Percentiles rank a stretch among this genome's conserved stretches.
Conservation (phyloP, 2,113 vertebrate species). For the Donacobius atricapilla region DNA sequence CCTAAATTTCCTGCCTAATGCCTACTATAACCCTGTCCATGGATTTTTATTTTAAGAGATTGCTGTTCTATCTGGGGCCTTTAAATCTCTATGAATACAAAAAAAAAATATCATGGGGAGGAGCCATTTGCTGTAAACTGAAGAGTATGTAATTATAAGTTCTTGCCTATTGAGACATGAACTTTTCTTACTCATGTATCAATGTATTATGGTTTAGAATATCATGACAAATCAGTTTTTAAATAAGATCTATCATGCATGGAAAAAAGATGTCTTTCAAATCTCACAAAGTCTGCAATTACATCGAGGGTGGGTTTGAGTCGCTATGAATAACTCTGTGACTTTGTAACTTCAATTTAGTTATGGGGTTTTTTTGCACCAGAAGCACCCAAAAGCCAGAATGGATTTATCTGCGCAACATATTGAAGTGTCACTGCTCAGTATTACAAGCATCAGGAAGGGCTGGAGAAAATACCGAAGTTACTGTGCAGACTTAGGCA, state of each 20-base stretch:
- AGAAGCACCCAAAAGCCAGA: not conserved
- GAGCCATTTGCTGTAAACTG: not conserved
- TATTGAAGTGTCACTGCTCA: not conserved
- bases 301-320: not conserved
- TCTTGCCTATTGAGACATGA: not conserved
- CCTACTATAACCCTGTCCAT: not conserved
- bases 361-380: rapidly evolving
- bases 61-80: not conserved
- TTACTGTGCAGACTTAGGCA: not conserved
- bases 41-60: not conserved
- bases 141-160: not conserved
- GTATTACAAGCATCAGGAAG: not conserved
- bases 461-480: not conserved
- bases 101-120: rapidly evolving
- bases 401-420: not conserved
- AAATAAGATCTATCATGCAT: not conserved
- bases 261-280: not conserved
- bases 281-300: not conserved
- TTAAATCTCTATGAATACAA: not conserved
- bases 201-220: not conserved
- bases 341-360: too few species aligned
- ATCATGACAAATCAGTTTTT: not conserved
- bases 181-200: not conserved
- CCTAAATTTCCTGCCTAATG: not conserved
- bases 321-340: not conserved